phyloP scores from a whole-genome alignment of 2,113 vertebrate genomes.

The Indri indri region DNA sequence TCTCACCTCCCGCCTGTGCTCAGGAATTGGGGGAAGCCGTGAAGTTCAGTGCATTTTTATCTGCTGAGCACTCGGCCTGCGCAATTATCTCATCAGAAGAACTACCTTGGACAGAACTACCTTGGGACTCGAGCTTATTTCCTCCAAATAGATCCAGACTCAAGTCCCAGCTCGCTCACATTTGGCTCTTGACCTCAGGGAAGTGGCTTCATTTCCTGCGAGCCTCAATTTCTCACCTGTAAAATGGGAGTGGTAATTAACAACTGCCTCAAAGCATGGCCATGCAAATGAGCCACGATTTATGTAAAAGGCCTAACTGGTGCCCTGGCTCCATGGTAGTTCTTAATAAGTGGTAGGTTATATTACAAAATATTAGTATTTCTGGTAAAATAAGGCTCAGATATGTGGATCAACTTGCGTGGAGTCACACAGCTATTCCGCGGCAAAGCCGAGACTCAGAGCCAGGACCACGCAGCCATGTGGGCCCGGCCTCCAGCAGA shows the following conservation, averaged over 20 bases:
- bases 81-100: background rate
- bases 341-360: fast-evolving
- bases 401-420: background rate
- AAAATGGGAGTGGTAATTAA: background rate
- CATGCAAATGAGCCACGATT: too few relatives aligned
- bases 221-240: background rate
- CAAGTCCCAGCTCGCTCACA: background rate
- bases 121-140: background rate
- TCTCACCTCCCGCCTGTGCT: fast-evolving
- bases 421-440: background rate
- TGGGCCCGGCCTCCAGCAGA: background rate
- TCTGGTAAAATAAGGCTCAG: background rate
- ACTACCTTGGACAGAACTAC: fast-evolving
- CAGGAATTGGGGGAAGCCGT: background rate
- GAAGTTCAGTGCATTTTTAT: background rate
- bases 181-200: background rate
- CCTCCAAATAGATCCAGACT: background rate
- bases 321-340: background rate
- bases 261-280: fast-evolving
- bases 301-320: too few relatives aligned
- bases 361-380: background rate
- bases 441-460: background rate
- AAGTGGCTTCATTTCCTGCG: background rate
- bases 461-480: fast-evolving
- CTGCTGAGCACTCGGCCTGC: background rate